phyloP scores from a whole-genome alignment of 2,797 vertebrate species.

The Parotocinclus haroldoi region DNA sequence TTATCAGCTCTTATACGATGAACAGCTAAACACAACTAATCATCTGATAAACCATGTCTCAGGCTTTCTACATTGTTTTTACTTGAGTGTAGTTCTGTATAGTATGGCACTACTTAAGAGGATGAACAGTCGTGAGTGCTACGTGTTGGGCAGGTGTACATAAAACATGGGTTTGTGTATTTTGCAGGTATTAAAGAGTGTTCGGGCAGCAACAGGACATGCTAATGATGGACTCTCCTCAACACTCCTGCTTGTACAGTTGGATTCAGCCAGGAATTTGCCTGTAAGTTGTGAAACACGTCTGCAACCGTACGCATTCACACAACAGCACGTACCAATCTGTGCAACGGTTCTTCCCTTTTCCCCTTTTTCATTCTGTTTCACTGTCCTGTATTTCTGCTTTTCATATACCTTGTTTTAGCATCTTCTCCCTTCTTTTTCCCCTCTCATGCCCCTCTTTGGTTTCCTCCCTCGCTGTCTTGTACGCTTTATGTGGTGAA shows the following conservation, averaged over 20 bases:
- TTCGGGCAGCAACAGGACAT: conserved; percentile 81
- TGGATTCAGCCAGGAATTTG: conserved; percentile 90
- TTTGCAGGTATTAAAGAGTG: conserved; percentile 76
- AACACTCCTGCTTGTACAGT: conserved; percentile 86
- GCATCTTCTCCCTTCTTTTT: conserved; percentile 1
- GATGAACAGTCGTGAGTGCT: no score
- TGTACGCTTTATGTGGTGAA: conserved; percentile 60
- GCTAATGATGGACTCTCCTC: conserved; percentile 89
- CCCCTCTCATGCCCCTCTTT: conserved; percentile 8
- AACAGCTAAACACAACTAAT: no score
- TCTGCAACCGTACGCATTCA: neutral
- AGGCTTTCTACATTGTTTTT: no score
- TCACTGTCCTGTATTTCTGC: conserved; percentile 1
- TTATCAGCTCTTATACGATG: no score
- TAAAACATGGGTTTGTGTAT: neutral
- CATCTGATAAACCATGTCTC: no score
- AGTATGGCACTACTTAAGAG: no score
- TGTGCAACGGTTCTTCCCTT: neutral
- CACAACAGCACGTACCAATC: neutral
- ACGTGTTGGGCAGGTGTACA: neutral
- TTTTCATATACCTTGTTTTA: neutral
- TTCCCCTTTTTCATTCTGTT: conserved; percentile 2
- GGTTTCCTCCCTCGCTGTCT: neutral
- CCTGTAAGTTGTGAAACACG: conserved; percentile 77
- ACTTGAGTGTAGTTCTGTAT: no score